These are phyloP conservation scores for Lamprotornis superbus DNA, from an alignment of 2,113 vertebrate species.

Conservation along the genomic window DNA sequence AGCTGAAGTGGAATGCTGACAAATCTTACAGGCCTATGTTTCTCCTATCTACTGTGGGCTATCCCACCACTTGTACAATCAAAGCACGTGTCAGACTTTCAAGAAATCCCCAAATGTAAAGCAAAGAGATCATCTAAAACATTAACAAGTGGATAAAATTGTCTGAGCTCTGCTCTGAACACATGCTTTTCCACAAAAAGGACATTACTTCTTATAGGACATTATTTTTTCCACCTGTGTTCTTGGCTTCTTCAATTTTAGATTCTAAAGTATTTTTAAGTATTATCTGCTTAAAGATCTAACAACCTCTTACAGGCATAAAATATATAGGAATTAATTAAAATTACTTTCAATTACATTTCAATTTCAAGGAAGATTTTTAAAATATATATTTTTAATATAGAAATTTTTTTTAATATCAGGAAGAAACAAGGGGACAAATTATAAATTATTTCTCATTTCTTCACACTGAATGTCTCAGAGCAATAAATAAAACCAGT, in stretches of 20 bases:
- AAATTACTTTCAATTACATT: background rate
- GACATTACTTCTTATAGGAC: background rate
- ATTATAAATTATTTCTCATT: background rate
- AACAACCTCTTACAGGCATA: background rate
- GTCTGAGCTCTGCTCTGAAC: background rate
- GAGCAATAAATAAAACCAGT: background rate
- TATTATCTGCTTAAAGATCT: background rate
- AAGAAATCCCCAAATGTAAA: background rate
- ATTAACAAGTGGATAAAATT: background rate
- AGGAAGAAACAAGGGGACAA: background rate
- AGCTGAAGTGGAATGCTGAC: background rate
- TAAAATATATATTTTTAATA: background rate
- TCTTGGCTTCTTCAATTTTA: background rate
- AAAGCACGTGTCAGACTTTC: accelerated
- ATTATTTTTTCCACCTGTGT: background rate
- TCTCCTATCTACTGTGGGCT: background rate
- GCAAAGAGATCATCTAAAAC: background rate
- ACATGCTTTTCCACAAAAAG: background rate
- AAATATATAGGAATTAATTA: background rate
- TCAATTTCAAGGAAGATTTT: background rate
- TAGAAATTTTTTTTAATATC: accelerated
- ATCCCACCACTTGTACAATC: accelerated
- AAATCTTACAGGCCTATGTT: background rate
- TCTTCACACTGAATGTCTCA: background rate
- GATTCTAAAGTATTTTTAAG: background rate